These are phyloP conservation scores for Morelia viridis DNA, from an alignment of 2,797 vertebrate species.

Conservation along the genomic window DNA sequence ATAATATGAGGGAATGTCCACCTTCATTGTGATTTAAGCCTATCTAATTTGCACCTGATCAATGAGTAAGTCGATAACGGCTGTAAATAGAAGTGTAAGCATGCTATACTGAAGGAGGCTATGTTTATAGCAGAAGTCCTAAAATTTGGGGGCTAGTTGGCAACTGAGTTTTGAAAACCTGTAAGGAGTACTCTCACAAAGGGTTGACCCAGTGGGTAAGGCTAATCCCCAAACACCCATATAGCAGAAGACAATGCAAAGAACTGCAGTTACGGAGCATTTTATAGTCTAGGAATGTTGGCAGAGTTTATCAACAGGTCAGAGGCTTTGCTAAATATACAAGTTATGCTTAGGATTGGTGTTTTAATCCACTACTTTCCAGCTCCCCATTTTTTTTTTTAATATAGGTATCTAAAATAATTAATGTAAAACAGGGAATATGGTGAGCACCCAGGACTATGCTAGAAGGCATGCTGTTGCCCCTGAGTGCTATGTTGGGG, in stretches of 20 bases:
- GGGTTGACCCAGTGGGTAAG: neutral
- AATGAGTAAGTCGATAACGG: neutral
- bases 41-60: conserved; percentile 31
- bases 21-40: conserved; percentile 39
- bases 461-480: conserved; percentile 47
- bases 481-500: neutral
- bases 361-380: neutral
- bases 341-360: neutral
- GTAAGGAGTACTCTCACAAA: neutral
- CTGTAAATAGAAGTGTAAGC: neutral
- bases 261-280: neutral
- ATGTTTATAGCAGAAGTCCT: neutral
- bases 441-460: neutral
- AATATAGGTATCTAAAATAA: neutral
- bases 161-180: neutral
- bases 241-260: neutral
- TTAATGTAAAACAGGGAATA: neutral
- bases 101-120: neutral
- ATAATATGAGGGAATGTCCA: conserved; percentile 39
- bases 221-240: neutral
- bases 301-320: neutral
- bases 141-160: neutral
- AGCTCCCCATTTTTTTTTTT: neutral
- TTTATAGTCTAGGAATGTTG: neutral
- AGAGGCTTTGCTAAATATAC: neutral